These are phyloP conservation scores for Folsomia candida DNA, from an alignment of 2,888 invertebrate species.

Conservation along the genomic window DNA sequence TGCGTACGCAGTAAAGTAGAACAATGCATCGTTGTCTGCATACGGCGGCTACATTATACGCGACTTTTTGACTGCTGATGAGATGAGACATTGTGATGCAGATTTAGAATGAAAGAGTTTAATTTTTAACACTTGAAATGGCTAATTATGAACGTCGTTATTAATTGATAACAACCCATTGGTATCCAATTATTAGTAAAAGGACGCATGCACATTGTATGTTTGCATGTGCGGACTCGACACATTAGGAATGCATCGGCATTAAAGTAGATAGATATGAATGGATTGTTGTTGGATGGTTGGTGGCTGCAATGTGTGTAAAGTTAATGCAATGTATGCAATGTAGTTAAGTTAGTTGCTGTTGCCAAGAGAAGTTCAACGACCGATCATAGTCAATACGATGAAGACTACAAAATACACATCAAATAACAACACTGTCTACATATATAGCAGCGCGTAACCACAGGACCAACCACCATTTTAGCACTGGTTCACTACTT, in stretches of 20 bases:
- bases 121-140: too few species aligned
- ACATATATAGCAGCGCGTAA: neutral
- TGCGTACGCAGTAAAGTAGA: neutral
- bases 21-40: too few species aligned
- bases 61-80: too few species aligned
- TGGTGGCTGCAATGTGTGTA: neutral
- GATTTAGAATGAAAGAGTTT: too few species aligned
- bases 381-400: neutral
- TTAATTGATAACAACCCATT: too few species aligned
- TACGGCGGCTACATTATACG: too few species aligned
- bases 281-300: neutral
- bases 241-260: neutral
- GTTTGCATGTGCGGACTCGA: neutral
- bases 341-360: neutral
- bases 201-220: too few species aligned
- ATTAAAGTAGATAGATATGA: neutral
- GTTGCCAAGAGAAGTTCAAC: neutral
- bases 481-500: neutral
- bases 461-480: neutral
- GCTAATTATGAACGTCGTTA: too few species aligned
- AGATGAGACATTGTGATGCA: too few species aligned
- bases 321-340: neutral
- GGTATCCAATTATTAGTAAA: too few species aligned
- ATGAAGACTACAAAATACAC: neutral
- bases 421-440: neutral